Evolutionary conservation across 2,113 vertebrate genomes (phyloP).

Genomic region (Triplophysa rosa): DNA sequence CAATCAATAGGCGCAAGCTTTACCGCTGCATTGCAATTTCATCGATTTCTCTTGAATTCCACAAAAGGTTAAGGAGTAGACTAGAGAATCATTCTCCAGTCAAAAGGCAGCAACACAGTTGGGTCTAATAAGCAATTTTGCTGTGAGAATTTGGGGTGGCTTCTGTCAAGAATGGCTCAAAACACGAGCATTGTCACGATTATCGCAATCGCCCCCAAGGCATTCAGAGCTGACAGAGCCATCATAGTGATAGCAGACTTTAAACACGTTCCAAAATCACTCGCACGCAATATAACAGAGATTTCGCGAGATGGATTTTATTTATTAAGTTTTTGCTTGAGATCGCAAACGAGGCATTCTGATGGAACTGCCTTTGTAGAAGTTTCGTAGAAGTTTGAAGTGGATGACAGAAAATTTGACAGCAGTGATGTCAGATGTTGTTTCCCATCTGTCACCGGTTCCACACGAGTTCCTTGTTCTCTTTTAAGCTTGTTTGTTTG

Average conservation of each 20-base stretch:
- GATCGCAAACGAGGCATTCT: slow-evolving; percentile 18
- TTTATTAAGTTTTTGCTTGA: neutral
- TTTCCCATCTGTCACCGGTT: slow-evolving; percentile 35
- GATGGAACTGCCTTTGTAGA: slow-evolving; percentile 16
- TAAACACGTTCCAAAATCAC: neutral
- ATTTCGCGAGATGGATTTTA: neutral
- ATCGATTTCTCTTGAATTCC: slow-evolving; percentile 64
- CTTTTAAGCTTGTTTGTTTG: slow-evolving; percentile 30
- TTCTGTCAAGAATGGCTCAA: neutral
- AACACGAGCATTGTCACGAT: slow-evolving; percentile 22
- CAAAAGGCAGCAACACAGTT: slow-evolving; percentile 31
- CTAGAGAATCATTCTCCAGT: slow-evolving; percentile 51
- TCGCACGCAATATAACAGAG: neutral
- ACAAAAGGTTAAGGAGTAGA: slow-evolving; percentile 65
- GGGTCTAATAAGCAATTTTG: slow-evolving; percentile 46
- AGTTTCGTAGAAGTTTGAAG: slow-evolving; percentile 21
- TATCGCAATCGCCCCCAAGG: slow-evolving; percentile 19
- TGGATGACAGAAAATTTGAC: slow-evolving; percentile 32
- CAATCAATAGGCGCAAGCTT: slow-evolving; percentile 63
- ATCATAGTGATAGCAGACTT: neutral
- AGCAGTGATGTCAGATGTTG: slow-evolving; percentile 7
- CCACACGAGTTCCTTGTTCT: slow-evolving; percentile 23
- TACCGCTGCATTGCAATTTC: slow-evolving; percentile 59
- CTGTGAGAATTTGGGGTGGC: neutral
- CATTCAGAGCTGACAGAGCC: slow-evolving; percentile 5